Conservation (phyloP, 2,888 invertebrate genomes). For the Calliphora vomitoria region DNA sequence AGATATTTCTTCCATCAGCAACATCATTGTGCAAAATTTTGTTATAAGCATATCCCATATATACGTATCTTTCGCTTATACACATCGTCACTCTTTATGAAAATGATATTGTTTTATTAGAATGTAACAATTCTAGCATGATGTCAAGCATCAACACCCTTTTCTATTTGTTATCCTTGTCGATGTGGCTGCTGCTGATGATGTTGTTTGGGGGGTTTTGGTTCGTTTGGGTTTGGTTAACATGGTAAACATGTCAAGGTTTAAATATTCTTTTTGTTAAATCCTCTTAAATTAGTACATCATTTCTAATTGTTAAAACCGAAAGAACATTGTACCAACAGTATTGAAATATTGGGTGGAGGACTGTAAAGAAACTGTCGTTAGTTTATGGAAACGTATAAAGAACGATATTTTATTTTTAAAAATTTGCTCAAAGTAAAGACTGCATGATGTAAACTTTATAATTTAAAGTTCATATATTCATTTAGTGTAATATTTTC, state of each 20-base stretch:
- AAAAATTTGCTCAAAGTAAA: too few relatives aligned
- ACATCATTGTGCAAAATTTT: constrained; percentile 50
- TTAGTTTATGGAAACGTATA: too few relatives aligned
- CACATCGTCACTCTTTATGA: constrained; percentile 44
- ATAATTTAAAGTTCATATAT: too few relatives aligned
- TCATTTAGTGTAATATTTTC: too few relatives aligned
- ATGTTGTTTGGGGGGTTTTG: constrained; percentile 11
- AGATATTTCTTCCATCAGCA: constrained; percentile 61
- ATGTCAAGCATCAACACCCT: constrained; percentile 75
- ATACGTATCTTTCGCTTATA: neutral
- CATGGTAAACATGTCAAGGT: constrained; percentile 73
- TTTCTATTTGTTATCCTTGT: constrained; percentile 46
- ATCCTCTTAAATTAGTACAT: constrained; percentile 68
- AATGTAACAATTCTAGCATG: constrained; percentile 69
- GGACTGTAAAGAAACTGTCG: neutral
- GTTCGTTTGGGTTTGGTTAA: constrained; percentile 66
- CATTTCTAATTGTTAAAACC: constrained; percentile 62
- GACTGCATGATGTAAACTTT: too few relatives aligned
- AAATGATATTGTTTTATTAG: constrained; percentile 66
- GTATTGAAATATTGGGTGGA: neutral
- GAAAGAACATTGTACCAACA: constrained; percentile 13
- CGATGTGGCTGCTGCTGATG: neutral
- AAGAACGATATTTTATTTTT: too few relatives aligned
- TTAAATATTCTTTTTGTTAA: constrained; percentile 69
- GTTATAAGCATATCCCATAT: constrained; percentile 57